Conservation (phyloP, 2,797 vertebrate genomes). For the Silurus lanzhouensis region DNA sequence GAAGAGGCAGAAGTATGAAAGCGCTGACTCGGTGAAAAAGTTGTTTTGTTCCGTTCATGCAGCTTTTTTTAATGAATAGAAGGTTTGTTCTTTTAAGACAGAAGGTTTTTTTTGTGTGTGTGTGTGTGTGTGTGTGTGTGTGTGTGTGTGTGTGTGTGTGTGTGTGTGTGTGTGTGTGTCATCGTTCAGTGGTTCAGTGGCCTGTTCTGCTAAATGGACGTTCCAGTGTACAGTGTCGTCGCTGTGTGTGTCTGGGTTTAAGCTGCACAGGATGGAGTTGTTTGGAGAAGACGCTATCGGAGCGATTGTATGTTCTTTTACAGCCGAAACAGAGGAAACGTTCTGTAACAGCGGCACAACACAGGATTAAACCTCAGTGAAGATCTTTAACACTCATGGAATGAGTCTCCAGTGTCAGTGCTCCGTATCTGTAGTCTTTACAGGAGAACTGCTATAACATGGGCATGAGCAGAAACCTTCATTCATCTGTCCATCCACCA, state of each 20-base stretch:
- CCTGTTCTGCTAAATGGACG: neutral
- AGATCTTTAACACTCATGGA: neutral
- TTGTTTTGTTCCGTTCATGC: constrained; percentile 43
- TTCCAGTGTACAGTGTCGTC: neutral
- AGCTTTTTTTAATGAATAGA: constrained; percentile 44
- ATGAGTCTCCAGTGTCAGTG: neutral
- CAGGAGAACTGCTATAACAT: too few species aligned
- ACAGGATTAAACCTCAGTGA: too few species aligned
- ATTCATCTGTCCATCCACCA: too few species aligned
- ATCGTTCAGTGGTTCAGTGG: neutral
- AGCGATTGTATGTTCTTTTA: too few species aligned
- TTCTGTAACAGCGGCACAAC: neutral
- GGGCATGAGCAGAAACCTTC: too few species aligned
- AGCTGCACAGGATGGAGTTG: neutral
- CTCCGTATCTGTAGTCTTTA: neutral
- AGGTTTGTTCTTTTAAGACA: constrained; percentile 30
- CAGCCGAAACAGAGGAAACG: too few species aligned
- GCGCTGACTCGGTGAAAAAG: constrained; percentile 17
- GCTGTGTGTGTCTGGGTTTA: neutral
- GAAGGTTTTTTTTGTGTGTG: neutral
- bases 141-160: neutral
- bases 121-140: constrained; percentile 27
- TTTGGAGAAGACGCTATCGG: neutral
- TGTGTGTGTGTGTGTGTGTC: neutral
- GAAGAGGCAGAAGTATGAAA: constrained; percentile 2